phyloP scores from a whole-genome alignment of 2,797 vertebrate genomes.

The Dryobates pubescens region DNA sequence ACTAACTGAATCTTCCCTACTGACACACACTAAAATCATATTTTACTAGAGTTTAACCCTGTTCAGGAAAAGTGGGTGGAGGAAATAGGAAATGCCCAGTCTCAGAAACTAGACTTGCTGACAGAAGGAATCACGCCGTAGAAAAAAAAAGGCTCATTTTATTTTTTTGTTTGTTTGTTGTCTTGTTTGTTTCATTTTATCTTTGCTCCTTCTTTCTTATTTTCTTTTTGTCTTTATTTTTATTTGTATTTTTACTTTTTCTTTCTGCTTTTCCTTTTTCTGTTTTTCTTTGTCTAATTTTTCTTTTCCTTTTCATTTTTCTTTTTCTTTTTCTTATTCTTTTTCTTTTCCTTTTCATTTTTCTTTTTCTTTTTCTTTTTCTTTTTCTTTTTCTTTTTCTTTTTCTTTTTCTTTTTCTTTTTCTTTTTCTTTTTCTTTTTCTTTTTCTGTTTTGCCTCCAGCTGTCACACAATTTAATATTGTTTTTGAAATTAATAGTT shows the following conservation, averaged over 20 bases:
- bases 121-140: neutral
- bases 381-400: too few species aligned
- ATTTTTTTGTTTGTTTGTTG: neutral
- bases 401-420: too few species aligned
- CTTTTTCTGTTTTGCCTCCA: too few species aligned
- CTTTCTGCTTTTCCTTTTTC: neutral
- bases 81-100: neutral
- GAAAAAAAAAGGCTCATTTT: neutral
- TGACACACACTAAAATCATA: neutral
- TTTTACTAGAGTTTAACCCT: neutral
- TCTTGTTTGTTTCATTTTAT: too few species aligned
- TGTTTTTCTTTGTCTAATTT: too few species aligned
- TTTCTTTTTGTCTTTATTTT: too few species aligned
- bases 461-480: neutral
- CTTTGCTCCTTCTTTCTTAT: too few species aligned
- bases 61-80: neutral
- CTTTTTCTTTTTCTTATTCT: too few species aligned
- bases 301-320: too few species aligned
- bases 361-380: too few species aligned
- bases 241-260: neutral
- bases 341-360: too few species aligned
- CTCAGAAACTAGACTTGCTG: neutral
- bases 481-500: conserved; percentile 7
- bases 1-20: neutral
- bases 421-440: too few species aligned